Percentiles rank a stretch among this genome's conserved stretches.
Evolutionary conservation across 2,888 invertebrate genomes (phyloP).

Genomic region (Orthosia gothica): DNA sequence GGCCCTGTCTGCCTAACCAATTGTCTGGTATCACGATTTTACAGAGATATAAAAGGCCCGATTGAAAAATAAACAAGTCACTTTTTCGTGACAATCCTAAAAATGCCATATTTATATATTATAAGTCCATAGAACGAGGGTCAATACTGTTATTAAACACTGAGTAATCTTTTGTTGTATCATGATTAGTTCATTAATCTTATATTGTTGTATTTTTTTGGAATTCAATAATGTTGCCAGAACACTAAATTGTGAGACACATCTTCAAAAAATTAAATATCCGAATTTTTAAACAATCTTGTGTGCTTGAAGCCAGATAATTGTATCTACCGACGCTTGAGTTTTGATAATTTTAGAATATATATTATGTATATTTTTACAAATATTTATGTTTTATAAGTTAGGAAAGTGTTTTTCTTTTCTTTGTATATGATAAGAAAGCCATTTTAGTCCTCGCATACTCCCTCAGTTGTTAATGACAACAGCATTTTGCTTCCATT

Average conservation of each 20-base stretch:
- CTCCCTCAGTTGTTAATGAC: constrained; percentile 12
- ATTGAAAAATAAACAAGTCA: constrained; percentile 11
- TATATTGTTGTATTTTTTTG: constrained; percentile 5
- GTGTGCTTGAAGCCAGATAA: constrained; percentile 41
- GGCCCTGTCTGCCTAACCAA: constrained; percentile 25
- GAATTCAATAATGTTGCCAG: constrained; percentile 10
- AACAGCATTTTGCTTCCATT: constrained; percentile 25
- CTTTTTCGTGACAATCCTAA: constrained; percentile 28
- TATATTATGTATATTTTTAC: constrained; percentile 58
- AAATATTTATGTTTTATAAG: constrained; percentile 41
- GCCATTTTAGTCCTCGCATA: constrained; percentile 46
- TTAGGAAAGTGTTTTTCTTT: constrained; percentile 32
- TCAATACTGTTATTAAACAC: constrained; percentile 9
- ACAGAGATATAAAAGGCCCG: background rate
- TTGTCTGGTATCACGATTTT: constrained; percentile 23
- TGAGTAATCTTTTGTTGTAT: constrained; percentile 24
- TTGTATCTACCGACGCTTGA: constrained; percentile 42
- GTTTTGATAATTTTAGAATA: constrained; percentile 37
- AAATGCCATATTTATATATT: constrained; percentile 50
- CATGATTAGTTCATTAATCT: constrained; percentile 14
- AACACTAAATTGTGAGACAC: constrained; percentile 4
- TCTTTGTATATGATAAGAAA: constrained; percentile 41
- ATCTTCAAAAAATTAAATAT: constrained; percentile 3
- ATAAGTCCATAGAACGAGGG: constrained; percentile 8
- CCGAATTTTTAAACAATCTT: constrained; percentile 11